Conservation (phyloP, 2,888 invertebrate species). For the Idaea dimidiata region DNA sequence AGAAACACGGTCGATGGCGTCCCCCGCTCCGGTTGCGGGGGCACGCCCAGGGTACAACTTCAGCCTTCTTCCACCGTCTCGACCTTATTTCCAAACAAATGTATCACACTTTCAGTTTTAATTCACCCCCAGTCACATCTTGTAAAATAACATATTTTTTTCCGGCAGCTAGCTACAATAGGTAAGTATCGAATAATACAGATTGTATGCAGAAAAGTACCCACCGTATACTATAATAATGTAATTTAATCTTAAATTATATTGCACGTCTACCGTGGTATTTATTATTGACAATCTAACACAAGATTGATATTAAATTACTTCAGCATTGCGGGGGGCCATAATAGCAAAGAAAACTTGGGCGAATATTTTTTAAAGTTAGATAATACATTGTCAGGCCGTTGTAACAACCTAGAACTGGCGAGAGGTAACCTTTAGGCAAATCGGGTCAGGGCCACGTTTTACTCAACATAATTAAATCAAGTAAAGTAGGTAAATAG, state of each 20-base stretch:
- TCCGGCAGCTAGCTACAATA: too few relatives aligned
- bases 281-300: neutral
- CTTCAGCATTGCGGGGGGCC: neutral
- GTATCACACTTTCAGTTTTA: slow-evolving; percentile 22
- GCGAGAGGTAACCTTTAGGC: neutral
- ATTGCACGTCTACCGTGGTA: too few relatives aligned
- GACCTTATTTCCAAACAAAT: slow-evolving; percentile 32
- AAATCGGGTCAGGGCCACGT: slow-evolving; percentile 6
- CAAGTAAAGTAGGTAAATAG: slow-evolving; percentile 24
- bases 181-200: too few relatives aligned
- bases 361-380: neutral
- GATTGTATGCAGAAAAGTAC: too few relatives aligned
- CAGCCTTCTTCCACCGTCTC: slow-evolving; percentile 29
- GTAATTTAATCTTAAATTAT: neutral
- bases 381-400: neutral
- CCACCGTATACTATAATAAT: too few relatives aligned
- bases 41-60: slow-evolving; percentile 32
- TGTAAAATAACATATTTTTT: too few relatives aligned
- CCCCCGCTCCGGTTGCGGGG: slow-evolving; percentile 30
- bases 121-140: slow-evolving; percentile 13
- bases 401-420: neutral
- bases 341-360: neutral
- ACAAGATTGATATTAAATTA: neutral
- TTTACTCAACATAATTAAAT: slow-evolving; percentile 26
- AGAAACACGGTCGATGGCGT: slow-evolving; percentile 58